These are phyloP conservation scores for Drosophila algonquin DNA, from an alignment of 2,888 invertebrate species.

Conservation along the genomic window DNA sequence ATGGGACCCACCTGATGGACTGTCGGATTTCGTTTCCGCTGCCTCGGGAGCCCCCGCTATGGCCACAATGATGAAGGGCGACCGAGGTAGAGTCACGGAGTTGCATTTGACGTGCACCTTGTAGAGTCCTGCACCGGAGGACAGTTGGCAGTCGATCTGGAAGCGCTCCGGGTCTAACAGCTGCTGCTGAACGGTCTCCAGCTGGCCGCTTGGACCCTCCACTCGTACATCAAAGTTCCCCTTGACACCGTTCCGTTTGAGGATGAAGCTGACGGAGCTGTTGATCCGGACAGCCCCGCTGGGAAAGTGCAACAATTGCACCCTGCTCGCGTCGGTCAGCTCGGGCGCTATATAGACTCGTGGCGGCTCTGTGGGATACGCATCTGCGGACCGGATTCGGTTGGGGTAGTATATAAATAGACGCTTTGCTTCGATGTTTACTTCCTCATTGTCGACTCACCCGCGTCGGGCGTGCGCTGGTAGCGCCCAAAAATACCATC, in stretches of 20 bases:
- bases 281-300: constrained; percentile 78
- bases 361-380: constrained; percentile 75
- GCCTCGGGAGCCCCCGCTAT: constrained; percentile 60
- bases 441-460: constrained; percentile 72
- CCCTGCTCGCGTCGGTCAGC: constrained; percentile 79
- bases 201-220: constrained; percentile 79
- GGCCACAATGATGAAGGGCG: constrained; percentile 82
- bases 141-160: constrained; percentile 69
- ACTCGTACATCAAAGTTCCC: constrained; percentile 83
- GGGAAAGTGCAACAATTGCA: constrained; percentile 82
- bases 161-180: constrained; percentile 81
- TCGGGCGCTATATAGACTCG: constrained; percentile 81
- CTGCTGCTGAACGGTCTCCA: constrained; percentile 65
- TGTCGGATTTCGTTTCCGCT: neutral
- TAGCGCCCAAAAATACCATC: constrained; percentile 82
- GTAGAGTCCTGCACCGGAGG: constrained; percentile 76
- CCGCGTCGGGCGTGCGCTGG: constrained; percentile 81
- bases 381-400: constrained; percentile 54
- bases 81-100: constrained; percentile 78
- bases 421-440: constrained; percentile 39
- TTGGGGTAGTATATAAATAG: neutral
- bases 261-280: constrained; percentile 73
- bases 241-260: constrained; percentile 82
- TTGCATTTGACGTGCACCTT: constrained; percentile 82
- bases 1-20: constrained; percentile 8